Percentiles rank a stretch among this genome's conserved stretches.
phyloP scores from a whole-genome alignment of 2,888 invertebrate species.

The Drosophila quinaria region DNA sequence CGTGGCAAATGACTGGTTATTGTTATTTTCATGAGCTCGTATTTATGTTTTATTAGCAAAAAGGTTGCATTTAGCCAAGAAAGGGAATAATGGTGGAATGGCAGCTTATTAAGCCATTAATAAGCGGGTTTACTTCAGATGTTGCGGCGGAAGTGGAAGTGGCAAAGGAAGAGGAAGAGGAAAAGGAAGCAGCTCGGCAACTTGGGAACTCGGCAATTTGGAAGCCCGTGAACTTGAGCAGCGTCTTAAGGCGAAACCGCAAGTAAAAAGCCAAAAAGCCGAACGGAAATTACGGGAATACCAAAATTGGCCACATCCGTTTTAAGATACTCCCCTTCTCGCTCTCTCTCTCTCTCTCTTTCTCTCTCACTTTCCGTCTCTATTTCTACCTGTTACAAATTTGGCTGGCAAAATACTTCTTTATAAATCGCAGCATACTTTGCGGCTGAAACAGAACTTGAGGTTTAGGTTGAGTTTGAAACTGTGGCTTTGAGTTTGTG shows the following conservation, averaged over 20 bases:
- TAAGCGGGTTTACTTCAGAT: conserved; percentile 52
- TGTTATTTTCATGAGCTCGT: conserved; percentile 48
- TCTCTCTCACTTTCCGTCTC: too few species aligned
- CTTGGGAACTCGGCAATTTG: conserved; percentile 6
- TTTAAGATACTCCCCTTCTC: conserved; percentile 21
- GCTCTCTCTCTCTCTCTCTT: conserved; percentile 4
- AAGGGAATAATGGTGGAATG: background rate
- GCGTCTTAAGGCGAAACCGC: conserved; percentile 26
- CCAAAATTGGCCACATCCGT: conserved; percentile 74
- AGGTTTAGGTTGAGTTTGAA: conserved; percentile 14
- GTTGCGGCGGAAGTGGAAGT: conserved; percentile 31
- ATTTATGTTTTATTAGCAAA: conserved; percentile 54
- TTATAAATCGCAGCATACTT: conserved; percentile 69
- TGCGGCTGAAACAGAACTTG: conserved; percentile 52
- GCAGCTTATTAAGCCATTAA: conserved; percentile 72
- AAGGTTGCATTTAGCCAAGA: conserved; percentile 15
- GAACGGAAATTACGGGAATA: conserved; percentile 77
- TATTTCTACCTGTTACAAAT: conserved; percentile 34
- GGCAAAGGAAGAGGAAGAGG: conserved; percentile 44
- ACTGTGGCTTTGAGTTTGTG: conserved; percentile 15
- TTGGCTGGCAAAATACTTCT: conserved; percentile 32
- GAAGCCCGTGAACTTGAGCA: conserved; percentile 8
- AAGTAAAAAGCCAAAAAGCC: conserved; percentile 36
- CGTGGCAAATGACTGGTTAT: conserved; percentile 18
- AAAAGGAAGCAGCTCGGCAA: conserved; percentile 41